Base-by-base conservation (phyloP, 2,113 vertebrate genomes). In the Saccopteryx leptura region DNA sequence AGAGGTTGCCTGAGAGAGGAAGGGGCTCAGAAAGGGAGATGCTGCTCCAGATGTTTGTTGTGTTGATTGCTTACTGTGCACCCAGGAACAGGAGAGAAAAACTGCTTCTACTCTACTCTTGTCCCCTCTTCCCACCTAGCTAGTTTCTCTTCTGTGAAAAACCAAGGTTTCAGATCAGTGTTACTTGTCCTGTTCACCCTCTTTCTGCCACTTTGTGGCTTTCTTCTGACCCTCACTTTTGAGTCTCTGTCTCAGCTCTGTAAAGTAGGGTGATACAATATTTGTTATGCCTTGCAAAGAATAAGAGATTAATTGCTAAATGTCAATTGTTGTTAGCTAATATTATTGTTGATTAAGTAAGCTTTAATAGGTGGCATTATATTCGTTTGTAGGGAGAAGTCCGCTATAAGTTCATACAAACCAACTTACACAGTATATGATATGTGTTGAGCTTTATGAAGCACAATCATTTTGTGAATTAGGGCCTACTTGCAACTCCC, bases 301-400 rank as follows among this genome's bases (percentile, higher is more conserved):
- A 28, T 48, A 61, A 93, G 85, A 66, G 76, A 58, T 83, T 48
- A 93, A 63, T 87, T 48, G 88, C 8, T 75, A 71, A 63, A 4
- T 79, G 63, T 61, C 76, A 76, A 31, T 75, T 91, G 1, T n/a
- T 65, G 26, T 85, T 93, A 61, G 52, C 33, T 97, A 88, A 69
- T 39, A 28, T 28, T 65, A n/a, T n/a, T 63, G 9, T 78, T 31
- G 19, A 58, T 50, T 83, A 75, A 58, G 18, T 72, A 50, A 24
- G 39, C 19, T 52, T 72, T 9, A 13, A 19, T 46, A 61, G n/a
- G 5, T 66, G 89, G 10, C 46, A 60, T 7, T 78, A 0, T 86
- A 15, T 68, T 71, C 75, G 69, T 92, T 56, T 28, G 60, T 54
- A 14, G 90, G 31, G 63, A 66, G 46, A 50, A 95, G 90, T 71